Evolutionary conservation across 2,888 invertebrate species (phyloP).

Genomic region (Spodoptera picta): DNA sequence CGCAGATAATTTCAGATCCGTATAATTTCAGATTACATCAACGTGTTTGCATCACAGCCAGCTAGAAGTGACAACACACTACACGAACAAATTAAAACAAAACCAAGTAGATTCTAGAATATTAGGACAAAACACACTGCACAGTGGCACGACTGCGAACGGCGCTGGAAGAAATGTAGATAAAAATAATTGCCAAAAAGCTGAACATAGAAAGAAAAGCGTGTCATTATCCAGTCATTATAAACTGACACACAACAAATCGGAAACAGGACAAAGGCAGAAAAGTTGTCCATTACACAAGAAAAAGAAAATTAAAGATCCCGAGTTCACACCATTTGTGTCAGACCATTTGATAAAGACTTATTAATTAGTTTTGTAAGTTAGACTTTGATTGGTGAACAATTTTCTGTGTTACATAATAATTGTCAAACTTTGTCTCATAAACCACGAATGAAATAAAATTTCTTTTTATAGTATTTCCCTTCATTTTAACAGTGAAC

Average conservation of each 20-base stretch:
- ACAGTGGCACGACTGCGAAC: conserved; percentile 42
- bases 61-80: conserved; percentile 74
- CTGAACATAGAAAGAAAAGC: conserved; percentile 70
- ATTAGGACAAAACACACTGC: conserved; percentile 33
- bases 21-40: conserved; percentile 74
- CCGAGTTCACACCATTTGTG: conserved; percentile 74
- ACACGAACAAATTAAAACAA: conserved; percentile 58
- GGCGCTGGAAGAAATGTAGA: conserved; percentile 52
- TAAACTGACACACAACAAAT: conserved; percentile 82
- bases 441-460: neutral
- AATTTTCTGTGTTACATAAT: conserved; percentile 44
- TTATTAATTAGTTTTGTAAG: conserved; percentile 68
- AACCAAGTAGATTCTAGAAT: conserved; percentile 54
- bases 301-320: conserved; percentile 79
- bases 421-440: neutral
- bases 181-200: conserved; percentile 74
- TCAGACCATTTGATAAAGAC: conserved; percentile 85
- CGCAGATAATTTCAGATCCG: no score
- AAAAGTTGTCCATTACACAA: conserved; percentile 81
- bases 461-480: no score
- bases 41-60: conserved; percentile 85
- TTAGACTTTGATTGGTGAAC: conserved; percentile 30
- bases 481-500: no score
- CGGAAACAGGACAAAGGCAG: conserved; percentile 77
- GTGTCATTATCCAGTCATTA: conserved; percentile 77